Evolutionary conservation across 1,140 invertebrate genomes (phyloP), one percentile per base, ranked within the genome.

Genomic region (Ceratina calcarata): DNA sequence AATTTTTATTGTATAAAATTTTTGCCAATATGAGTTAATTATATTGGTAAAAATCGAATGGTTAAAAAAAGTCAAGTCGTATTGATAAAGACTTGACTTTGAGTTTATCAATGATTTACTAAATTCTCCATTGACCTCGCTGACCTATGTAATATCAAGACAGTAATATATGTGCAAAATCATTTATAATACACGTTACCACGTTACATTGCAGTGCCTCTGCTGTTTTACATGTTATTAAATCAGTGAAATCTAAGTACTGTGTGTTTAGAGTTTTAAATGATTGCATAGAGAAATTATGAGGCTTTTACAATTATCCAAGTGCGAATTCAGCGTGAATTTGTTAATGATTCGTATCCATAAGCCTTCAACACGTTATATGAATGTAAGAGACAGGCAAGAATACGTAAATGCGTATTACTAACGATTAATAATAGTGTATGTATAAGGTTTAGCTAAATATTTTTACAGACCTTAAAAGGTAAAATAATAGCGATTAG

Each of bases 401-500:
- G 24, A n/a, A n/a, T 13, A 60, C 12, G 27, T 10, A 70, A n/a
- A 32, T 69, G 45, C 71, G 65, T 24, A 72, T 45, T 45, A 24
- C 7, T n/a, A 1, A 60, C 10, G 57, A n/a, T 60, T n/a, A 60
- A 22, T 22, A 60, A 60, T 10, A 3, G n/a, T 13, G 15, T 10
- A 27, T 66, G 32, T 69, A 20, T 53, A 24, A 13, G 45, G 49
- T 53, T 76, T 16, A 71, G 15, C 8, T 51, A 65, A 6, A 13
- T 8, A 78, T 53, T 66, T 66, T 83, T 82, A 18, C 72, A 92
- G 89, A 89, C 74, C 27, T 77, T 93, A 10, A 91, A 91, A 77
- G 91, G 91, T 12, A 95, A 95, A 83, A 94, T 96, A n/a, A 96
- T 98, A 87, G 97, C 97, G 13, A 97, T 98, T 82, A 93, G 97